Evolutionary conservation across 2,888 invertebrate species (phyloP), one percentile per base, ranked within the genome.

Genomic region (Prostheceraeus crozeri): DNA sequence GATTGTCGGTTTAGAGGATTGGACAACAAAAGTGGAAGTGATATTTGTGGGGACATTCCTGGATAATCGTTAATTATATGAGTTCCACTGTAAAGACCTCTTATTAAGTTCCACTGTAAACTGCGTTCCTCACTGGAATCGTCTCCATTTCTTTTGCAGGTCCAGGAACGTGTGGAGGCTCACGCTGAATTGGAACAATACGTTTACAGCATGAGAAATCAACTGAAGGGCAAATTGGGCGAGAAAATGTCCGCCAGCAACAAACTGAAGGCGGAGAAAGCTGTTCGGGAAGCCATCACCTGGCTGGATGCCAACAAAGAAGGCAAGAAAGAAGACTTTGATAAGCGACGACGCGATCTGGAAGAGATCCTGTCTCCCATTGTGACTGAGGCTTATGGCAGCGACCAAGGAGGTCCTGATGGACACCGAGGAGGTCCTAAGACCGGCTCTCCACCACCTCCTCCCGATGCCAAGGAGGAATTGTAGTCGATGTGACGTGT

Each of bases 271-370:
- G 87, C 98, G 83, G 91, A 94, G 73, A 85, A 73, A 69, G 89
- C 87, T 14, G 86, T 96, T 66, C 23, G 19, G 8, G 45, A 36
- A n/a, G 33, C 89, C 66, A 94, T 98, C 76, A 90, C 93, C 72
- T 98, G 96, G 96, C 80, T 98, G 65, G 94, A 98, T 77, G 85
- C 86, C 67, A 93, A 98, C 78, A 85, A 85, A 70, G 90, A 93
- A 70, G 86, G 87, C 0, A 90, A 91, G 63, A 82, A 85, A 0
- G 89, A 90, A 68, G 89, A 90, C 61, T 88, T 86, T 80, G 89
- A 89, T 77, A 85, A 85, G 72, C 89, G 93, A 75, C 94, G 81
- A 84, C 91, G 94, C 76, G 85, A 89, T 66, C 80, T 98, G 53
- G 91, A 94, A 75, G 87, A 88, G 68, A 83, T 93, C 33, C 91